Conservation (phyloP, 2,797 vertebrate species). For the Diplodus sargus region DNA sequence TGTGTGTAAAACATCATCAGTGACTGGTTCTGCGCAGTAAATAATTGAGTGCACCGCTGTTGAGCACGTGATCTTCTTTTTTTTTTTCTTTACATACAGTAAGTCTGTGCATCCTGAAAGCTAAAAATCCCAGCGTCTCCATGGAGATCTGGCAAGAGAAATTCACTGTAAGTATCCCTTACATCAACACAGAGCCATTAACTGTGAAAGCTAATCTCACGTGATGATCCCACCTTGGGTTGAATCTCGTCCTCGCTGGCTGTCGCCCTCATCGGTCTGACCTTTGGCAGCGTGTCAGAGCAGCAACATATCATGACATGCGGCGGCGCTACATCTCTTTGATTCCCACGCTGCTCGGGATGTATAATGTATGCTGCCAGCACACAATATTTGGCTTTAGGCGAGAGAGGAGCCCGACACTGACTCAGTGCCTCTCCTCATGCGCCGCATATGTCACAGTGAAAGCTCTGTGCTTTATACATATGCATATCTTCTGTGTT, state of each 20-base stretch:
- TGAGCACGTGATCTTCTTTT: too few species aligned
- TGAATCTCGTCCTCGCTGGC: not conserved
- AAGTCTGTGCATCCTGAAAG: slow-evolving; percentile 15
- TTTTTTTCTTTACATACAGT: slow-evolving; percentile 12
- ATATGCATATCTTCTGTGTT: slow-evolving; percentile 51
- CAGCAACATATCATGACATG: slow-evolving; percentile 7
- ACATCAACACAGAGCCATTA: slow-evolving; percentile 11
- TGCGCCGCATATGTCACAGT: slow-evolving; percentile 48
- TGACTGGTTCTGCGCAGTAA: slow-evolving; percentile 55
- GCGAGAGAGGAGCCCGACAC: slow-evolving; percentile 37
- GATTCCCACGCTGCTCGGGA: slow-evolving; percentile 37
- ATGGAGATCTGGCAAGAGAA: not conserved
- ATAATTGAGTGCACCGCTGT: slow-evolving; percentile 66
- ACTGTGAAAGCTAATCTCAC: not conserved
- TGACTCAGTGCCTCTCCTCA: slow-evolving; percentile 57
- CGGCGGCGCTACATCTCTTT: slow-evolving; percentile 19
- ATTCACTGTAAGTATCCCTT: not conserved
- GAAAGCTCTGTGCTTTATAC: slow-evolving; percentile 47
- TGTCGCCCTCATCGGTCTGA: slow-evolving; percentile 21
- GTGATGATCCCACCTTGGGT: not conserved
- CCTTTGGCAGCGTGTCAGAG: slow-evolving; percentile 21
- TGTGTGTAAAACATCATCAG: slow-evolving; percentile 78
- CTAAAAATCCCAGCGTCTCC: slow-evolving; percentile 43
- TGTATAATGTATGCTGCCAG: slow-evolving; percentile 48
- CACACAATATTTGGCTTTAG: slow-evolving; percentile 51